These are phyloP conservation scores for Sialia sialis DNA, from an alignment of 2,113 vertebrate genomes.

Conservation along the genomic window DNA sequence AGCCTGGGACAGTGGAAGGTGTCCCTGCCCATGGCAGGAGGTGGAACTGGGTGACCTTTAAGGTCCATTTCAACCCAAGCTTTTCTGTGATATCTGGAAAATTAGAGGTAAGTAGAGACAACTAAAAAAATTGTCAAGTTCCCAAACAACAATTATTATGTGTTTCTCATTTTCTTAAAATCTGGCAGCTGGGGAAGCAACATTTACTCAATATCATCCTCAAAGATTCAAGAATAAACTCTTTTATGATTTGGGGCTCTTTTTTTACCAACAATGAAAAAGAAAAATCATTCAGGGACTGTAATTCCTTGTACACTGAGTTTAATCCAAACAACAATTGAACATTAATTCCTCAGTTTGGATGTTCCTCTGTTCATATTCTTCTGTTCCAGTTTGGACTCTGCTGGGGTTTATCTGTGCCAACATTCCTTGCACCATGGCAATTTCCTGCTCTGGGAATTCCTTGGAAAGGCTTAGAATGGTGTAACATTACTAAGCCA, in stretches of 20 bases:
- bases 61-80: background rate
- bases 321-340: background rate
- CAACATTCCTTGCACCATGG: background rate
- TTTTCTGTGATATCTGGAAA: background rate
- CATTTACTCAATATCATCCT: rapidly evolving
- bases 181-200: background rate
- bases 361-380: background rate
- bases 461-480: background rate
- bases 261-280: background rate
- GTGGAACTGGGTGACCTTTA: rapidly evolving
- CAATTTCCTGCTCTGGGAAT: background rate
- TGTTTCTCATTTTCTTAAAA: background rate
- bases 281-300: background rate
- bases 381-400: background rate
- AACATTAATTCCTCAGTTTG: background rate
- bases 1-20: background rate
- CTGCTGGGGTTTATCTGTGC: background rate
- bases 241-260: rapidly evolving
- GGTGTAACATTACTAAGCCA: background rate
- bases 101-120: background rate
- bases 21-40: rapidly evolving
- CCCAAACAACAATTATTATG: background rate
- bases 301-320: background rate
- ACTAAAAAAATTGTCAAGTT: background rate
- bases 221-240: background rate